These are phyloP conservation scores for Acromyrmex charruanus DNA, from an alignment of 1,140 invertebrate species.

Conservation along the genomic window DNA sequence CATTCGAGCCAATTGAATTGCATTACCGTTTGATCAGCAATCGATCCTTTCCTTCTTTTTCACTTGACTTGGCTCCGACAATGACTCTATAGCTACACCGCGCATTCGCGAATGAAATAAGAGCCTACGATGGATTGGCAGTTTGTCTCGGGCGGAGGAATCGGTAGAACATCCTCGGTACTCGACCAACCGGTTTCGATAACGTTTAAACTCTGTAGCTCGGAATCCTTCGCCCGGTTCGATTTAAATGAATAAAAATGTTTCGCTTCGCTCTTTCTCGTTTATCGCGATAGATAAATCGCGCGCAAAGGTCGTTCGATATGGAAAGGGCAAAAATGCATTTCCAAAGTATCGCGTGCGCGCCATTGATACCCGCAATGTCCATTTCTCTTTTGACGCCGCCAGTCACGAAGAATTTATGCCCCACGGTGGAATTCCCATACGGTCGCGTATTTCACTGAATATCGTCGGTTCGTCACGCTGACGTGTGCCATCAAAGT, in stretches of 20 bases:
- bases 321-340: constrained; percentile 41
- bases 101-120: constrained; percentile 68
- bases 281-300: constrained; percentile 45
- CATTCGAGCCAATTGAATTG: constrained; percentile 75
- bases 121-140: constrained; percentile 67
- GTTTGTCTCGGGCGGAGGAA: constrained; percentile 47
- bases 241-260: constrained; percentile 56
- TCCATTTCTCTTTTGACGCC: constrained; percentile 60
- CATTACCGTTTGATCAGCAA: constrained; percentile 79
- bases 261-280: constrained; percentile 25
- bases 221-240: background rate
- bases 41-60: constrained; percentile 72
- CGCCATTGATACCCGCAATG: constrained; percentile 52
- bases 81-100: constrained; percentile 70
- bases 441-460: constrained; percentile 63
- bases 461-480: constrained; percentile 70
- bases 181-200: constrained; percentile 35
- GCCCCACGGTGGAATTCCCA: constrained; percentile 61
- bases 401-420: constrained; percentile 67
- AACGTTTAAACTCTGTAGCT: constrained; percentile 29
- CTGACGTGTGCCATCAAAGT: constrained; percentile 59
- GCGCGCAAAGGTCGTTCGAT: constrained; percentile 29
- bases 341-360: constrained; percentile 42
- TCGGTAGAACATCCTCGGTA: constrained; percentile 26
- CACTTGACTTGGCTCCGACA: constrained; percentile 60